Conservation (phyloP, 2,888 invertebrate species). For the Trachelus tabidus region DNA sequence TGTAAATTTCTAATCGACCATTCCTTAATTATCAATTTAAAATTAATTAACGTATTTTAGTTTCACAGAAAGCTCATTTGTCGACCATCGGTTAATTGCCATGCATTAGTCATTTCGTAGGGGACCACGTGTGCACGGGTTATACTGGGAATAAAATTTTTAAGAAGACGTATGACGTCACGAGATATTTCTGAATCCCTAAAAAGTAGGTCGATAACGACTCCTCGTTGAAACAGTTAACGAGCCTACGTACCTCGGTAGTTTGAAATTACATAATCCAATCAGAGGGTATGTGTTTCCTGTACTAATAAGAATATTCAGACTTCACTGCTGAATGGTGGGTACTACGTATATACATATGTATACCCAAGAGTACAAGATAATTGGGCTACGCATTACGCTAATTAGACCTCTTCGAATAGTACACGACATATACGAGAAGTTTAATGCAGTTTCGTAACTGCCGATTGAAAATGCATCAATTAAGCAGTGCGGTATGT, state of each 20-base stretch:
- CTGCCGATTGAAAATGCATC: background rate
- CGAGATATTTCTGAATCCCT: background rate
- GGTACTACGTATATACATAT: background rate
- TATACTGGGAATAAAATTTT: background rate
- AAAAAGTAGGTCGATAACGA: conserved; percentile 4
- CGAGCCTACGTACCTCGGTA: background rate
- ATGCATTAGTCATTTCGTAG: background rate
- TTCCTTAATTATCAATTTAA: background rate
- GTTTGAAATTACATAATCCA: conserved; percentile 1
- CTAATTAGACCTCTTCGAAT: background rate
- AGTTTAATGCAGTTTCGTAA: background rate
- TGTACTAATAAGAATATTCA: background rate
- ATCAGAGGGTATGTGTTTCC: background rate
- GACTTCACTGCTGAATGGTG: background rate
- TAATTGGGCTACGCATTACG: background rate
- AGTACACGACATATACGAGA: background rate
- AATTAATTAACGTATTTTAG: background rate
- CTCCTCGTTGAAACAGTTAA: conserved; percentile 12
- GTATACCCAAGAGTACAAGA: background rate
- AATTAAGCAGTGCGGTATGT: background rate
- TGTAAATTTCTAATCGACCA: background rate
- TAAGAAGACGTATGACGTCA: background rate
- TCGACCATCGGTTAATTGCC: background rate
- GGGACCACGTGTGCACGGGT: background rate
- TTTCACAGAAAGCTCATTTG: background rate